Conservation (phyloP, 1,140 invertebrate genomes). For the Eufriesea mexicana region DNA sequence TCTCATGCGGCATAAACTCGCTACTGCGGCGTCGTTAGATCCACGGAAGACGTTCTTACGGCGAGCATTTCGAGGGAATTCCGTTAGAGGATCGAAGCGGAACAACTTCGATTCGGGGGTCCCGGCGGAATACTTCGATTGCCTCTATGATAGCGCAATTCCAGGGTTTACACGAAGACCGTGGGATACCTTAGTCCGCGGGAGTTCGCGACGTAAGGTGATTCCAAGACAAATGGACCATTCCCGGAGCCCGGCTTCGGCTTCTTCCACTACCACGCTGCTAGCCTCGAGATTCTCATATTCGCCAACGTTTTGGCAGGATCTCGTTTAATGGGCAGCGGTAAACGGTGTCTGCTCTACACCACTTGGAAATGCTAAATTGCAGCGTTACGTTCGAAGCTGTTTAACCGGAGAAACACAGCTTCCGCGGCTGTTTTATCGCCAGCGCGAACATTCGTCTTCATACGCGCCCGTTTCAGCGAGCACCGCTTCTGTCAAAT, state of each 20-base stretch:
- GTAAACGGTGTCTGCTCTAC: neutral
- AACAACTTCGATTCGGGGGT: neutral
- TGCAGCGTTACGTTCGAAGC: neutral
- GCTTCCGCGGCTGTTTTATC: neutral
- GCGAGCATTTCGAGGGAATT: constrained; percentile 31
- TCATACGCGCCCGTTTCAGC: neutral
- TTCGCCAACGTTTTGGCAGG: neutral
- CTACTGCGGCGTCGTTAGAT: constrained; percentile 23
- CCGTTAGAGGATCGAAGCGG: constrained; percentile 27
- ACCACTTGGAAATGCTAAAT: neutral
- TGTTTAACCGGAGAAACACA: neutral
- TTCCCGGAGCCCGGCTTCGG: neutral
- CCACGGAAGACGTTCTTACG: constrained; percentile 3
- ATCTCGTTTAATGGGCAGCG: neutral
- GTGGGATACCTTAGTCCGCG: neutral
- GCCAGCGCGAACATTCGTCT: neutral
- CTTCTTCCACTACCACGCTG: neutral
- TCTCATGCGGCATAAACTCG: constrained; percentile 34
- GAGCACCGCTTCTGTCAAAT: neutral
- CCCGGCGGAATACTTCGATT: constrained; percentile 26
- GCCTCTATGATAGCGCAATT: constrained; percentile 33
- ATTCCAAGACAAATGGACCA: constrained; percentile 16
- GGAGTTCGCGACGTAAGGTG: neutral
- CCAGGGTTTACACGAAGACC: constrained; percentile 21
- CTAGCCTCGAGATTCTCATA: neutral